Base-by-base conservation (phyloP, 92 coral and sea anemone species). In the Paragorgia papillata region DNA sequence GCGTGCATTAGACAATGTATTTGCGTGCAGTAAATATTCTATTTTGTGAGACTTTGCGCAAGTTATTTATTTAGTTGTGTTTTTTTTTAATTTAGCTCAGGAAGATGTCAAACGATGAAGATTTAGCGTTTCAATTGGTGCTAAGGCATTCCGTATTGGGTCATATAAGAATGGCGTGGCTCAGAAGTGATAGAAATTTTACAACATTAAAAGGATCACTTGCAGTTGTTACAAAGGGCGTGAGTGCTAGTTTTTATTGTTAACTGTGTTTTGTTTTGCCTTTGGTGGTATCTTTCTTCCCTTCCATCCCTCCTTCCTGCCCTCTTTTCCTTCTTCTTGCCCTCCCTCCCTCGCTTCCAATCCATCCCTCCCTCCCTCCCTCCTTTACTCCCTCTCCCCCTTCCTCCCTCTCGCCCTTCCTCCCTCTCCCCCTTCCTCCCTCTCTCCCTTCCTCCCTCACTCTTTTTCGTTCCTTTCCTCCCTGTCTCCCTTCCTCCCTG, bases 141-240 rank as follows among this genome's bases (percentile, higher is more conserved):
- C 69, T 92, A 18, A 74, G 81, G 0, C 97, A 92, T 41, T 48
- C 90, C 9, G 75, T 90, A 0, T 88, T 85, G 25, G 86, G 86
- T 6, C 89, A 87, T 68, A 62, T 92, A 34, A 85, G 77, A 41
- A 78, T 88, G 12, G 2, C 48, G 7, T 66, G 79, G 7, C 57
- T 92, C 69, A 83, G 80, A 49, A 68, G 66, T 32, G 55, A 26
- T 57, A 82, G 77, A 76, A 27, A 21, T 29, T 81, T 90, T 18
- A 81, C 92, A 25, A 90, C 97, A 4, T 81, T 90, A 19, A 92
- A 92, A 63, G 97, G 97, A 32, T 49, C 85, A 17, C 53, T 79
- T 75, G 96, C 91, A 18, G 40, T 51, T 28, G 74, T 88, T 58
- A 80, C 85, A 14, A 66, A 56, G 24, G 57, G 37, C 37, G 71